Evolutionary conservation across 2,888 invertebrate species (phyloP).

Genomic region (Abrostola tripartita): DNA sequence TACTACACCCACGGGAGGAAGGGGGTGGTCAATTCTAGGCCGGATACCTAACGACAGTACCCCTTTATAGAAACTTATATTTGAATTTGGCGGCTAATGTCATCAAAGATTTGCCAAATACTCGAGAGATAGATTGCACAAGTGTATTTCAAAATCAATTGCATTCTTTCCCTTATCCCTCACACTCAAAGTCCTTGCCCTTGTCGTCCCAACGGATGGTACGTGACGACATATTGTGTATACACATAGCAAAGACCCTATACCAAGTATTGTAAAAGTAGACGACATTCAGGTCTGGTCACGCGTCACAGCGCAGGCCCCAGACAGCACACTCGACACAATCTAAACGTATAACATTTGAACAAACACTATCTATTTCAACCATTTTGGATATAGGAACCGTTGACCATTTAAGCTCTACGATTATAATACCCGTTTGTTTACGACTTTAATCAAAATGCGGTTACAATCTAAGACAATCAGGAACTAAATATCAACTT

Average conservation of each 20-base stretch:
- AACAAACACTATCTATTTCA: background rate
- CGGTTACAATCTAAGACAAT: conserved; percentile 4
- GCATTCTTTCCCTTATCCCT: no score
- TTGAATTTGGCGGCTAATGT: no score
- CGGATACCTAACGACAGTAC: no score
- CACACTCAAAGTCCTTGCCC: background rate
- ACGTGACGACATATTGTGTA: background rate
- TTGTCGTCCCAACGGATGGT: background rate
- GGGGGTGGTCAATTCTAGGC: no score
- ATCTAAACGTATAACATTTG: conserved; percentile 2
- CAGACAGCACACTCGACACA: background rate
- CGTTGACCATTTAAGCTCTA: conserved; percentile 14
- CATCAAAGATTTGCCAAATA: no score
- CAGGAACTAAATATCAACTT: conserved; percentile 19
- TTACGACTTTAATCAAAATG: conserved; percentile 23
- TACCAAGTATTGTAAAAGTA: conserved; percentile 31
- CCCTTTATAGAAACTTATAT: no score
- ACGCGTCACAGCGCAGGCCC: conserved; percentile 23
- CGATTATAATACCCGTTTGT: conserved; percentile 40
- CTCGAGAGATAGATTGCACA: no score
- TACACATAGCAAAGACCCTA: background rate
- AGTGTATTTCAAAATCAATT: no score
- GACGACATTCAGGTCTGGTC: conserved; percentile 47
- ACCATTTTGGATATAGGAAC: conserved; percentile 21
- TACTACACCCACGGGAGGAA: no score